These are phyloP conservation scores for Macaca fascicularis DNA, from an alignment of 2,113 vertebrate species.

Conservation along the genomic window T2T-MFA8v1.1 NC_088389.1:95678501-95679000, in stretches of 20 bases:
- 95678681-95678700: not conserved
- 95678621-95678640: not conserved
- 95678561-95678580: constrained; percentile 15
- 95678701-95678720: not conserved
- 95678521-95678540: not conserved
- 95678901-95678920: not conserved
- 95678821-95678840: constrained; percentile 10
- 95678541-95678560: not conserved
- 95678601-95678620: not conserved
- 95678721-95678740: not conserved
- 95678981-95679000: not conserved
- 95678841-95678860: not conserved
- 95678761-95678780: not conserved
- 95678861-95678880: not conserved
- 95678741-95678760: not conserved
- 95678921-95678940: not conserved
- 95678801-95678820: not conserved
- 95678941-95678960: not conserved
- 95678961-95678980: constrained; percentile 14
- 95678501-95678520: not conserved
- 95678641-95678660: not conserved
- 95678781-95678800: not conserved
- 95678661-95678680: not conserved
- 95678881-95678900: not conserved
- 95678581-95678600: not conserved